These are phyloP conservation scores for Calycopis cecrops DNA, from an alignment of 1,140 invertebrate genomes.

Conservation along the genomic window DNA sequence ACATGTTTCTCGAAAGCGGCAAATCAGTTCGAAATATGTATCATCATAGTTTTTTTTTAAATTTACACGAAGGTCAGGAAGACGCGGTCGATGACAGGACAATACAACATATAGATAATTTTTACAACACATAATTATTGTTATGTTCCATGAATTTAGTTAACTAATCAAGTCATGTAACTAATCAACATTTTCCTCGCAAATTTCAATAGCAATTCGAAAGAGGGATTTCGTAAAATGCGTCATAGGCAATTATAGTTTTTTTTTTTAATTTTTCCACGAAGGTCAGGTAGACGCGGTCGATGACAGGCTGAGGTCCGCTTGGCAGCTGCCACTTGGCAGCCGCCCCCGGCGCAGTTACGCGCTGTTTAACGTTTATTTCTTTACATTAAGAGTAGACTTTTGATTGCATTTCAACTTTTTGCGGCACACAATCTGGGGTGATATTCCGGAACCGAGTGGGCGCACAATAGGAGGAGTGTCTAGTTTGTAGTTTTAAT, in stretches of 20 bases:
- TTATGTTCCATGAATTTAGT: too few relatives aligned
- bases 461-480: neutral
- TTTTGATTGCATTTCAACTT: constrained; percentile 27
- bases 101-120: too few relatives aligned
- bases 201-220: too few relatives aligned
- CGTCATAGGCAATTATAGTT: constrained; percentile 10
- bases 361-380: constrained; percentile 26
- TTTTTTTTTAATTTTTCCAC: constrained; percentile 9
- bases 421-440: constrained; percentile 9
- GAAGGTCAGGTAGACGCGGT: constrained; percentile 18
- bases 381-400: constrained; percentile 25
- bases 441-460: too few relatives aligned
- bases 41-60: constrained; percentile 10
- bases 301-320: constrained; percentile 18
- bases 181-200: too few relatives aligned
- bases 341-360: constrained; percentile 19
- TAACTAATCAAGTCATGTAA: too few relatives aligned
- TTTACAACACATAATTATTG: too few relatives aligned
- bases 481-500: constrained; percentile 5
- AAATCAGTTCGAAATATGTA: neutral
- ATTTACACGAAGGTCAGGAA: constrained; percentile 15
- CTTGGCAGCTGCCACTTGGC: constrained; percentile 24
- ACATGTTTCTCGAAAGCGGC: too few relatives aligned
- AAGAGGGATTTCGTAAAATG: neutral
- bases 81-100: constrained; percentile 18